phyloP scores from a whole-genome alignment of 2,888 invertebrate genomes.

The Xanthorhoe spadicearia region DNA sequence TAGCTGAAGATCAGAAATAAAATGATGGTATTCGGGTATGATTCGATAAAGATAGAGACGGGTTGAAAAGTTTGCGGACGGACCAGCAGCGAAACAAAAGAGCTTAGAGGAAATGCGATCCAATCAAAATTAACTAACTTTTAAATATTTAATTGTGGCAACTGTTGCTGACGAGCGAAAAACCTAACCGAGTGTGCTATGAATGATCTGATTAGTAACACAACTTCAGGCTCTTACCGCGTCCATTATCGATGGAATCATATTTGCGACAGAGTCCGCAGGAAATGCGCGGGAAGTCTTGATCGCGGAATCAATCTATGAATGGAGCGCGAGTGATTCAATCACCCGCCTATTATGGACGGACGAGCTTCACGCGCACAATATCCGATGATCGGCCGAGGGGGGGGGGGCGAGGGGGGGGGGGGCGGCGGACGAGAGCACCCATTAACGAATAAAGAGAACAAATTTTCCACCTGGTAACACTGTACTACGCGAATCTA shows the following conservation, averaged over 20 bases:
- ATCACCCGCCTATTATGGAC: slow-evolving; percentile 71
- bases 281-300: slow-evolving; percentile 52
- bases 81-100: too few relatives aligned
- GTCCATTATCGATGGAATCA: slow-evolving; percentile 2
- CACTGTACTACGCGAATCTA: slow-evolving; percentile 46
- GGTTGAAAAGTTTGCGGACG: too few relatives aligned
- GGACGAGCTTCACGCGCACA: slow-evolving; percentile 64
- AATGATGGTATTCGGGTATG: too few relatives aligned
- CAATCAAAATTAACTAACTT: too few relatives aligned
- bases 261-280: slow-evolving; percentile 43
- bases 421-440: slow-evolving; percentile 39
- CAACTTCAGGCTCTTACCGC: background rate
- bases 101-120: too few relatives aligned
- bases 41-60: too few relatives aligned
- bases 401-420: background rate
- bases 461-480: slow-evolving; percentile 69
- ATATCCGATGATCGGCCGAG: slow-evolving; percentile 58
- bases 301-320: slow-evolving; percentile 66
- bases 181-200: background rate
- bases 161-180: background rate
- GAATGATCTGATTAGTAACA: slow-evolving; percentile 16
- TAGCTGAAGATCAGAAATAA: too few relatives aligned
- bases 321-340: slow-evolving; percentile 71
- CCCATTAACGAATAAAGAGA: slow-evolving; percentile 69
- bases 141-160: background rate